These are phyloP conservation scores for Eufriesea mexicana DNA, from an alignment of 1,140 invertebrate genomes.

Conservation along the genomic window DNA sequence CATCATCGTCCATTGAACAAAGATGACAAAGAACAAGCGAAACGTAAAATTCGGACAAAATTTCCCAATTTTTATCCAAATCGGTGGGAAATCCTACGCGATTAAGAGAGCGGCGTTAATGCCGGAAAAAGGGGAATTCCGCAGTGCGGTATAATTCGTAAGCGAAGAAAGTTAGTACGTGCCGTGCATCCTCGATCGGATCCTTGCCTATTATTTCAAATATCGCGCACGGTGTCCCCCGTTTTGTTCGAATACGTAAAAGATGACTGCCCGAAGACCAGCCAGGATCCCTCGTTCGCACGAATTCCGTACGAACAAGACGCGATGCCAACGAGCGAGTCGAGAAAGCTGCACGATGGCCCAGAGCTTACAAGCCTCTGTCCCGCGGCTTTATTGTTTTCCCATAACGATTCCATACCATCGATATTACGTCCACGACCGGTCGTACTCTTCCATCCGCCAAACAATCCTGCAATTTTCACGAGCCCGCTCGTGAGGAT, in stretches of 20 bases:
- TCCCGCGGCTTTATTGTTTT: not conserved
- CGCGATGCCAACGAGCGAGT: not conserved
- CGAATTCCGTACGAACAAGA: not conserved
- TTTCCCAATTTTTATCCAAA: no score
- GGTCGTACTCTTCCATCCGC: not conserved
- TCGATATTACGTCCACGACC: not conserved
- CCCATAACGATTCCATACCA: constrained; percentile 1
- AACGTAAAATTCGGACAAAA: no score
- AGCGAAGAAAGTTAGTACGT: not conserved
- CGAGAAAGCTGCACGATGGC: not conserved
- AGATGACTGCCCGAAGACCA: not conserved
- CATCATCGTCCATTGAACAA: no score
- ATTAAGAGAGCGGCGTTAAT: no score
- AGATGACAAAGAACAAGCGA: no score
- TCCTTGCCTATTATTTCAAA: not conserved
- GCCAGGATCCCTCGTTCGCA: not conserved
- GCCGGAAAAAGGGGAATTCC: not conserved
- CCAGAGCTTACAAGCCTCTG: not conserved
- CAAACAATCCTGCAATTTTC: not conserved
- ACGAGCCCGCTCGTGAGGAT: not conserved
- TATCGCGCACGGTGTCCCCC: not conserved
- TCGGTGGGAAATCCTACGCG: no score
- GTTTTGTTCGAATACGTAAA: not conserved
- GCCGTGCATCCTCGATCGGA: not conserved
- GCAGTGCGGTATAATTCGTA: constrained; percentile 6